Percentiles rank a stretch among this genome's conserved stretches.
These are phyloP conservation scores for Petaurus breviceps DNA, from an alignment of 2,113 vertebrate genomes.

Conservation along the genomic window DNA sequence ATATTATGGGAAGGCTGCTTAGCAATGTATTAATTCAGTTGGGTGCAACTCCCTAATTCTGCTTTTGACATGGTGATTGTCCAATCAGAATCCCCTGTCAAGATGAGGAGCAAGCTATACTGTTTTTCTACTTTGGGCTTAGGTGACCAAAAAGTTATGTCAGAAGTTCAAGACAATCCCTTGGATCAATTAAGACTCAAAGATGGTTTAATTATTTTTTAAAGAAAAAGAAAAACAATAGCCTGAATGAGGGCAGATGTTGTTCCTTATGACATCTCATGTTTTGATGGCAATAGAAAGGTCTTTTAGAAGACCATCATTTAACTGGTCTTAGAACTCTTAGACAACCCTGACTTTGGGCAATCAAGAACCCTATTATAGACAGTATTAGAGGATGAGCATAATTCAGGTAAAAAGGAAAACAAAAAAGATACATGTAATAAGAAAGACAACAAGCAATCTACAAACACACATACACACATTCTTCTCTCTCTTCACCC, in stretches of 20 bases:
- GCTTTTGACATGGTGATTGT: neutral
- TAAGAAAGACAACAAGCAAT: neutral
- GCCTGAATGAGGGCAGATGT: neutral
- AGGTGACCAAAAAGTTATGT: too few species aligned
- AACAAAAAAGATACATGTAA: neutral
- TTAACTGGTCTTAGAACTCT: neutral
- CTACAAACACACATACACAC: neutral
- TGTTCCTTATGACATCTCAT: neutral
- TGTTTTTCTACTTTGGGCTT: too few species aligned
- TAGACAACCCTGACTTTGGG: neutral
- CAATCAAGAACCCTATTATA: neutral
- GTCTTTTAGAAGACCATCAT: neutral
- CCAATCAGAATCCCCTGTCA: too few species aligned
- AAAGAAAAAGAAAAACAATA: neutral
- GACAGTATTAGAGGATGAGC: neutral
- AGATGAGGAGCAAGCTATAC: too few species aligned
- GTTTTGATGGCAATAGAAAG: neutral
- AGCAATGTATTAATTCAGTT: neutral
- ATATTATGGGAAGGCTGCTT: neutral
- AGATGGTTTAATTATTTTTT: neutral
- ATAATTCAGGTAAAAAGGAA: neutral
- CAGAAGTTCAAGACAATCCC: too few species aligned
- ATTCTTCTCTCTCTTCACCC: neutral
- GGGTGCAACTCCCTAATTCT: neutral
- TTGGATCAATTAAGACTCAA: neutral